Evolutionary conservation across 2,797 vertebrate species (phyloP).

Genomic region (Enteromius anoplus): DNA sequence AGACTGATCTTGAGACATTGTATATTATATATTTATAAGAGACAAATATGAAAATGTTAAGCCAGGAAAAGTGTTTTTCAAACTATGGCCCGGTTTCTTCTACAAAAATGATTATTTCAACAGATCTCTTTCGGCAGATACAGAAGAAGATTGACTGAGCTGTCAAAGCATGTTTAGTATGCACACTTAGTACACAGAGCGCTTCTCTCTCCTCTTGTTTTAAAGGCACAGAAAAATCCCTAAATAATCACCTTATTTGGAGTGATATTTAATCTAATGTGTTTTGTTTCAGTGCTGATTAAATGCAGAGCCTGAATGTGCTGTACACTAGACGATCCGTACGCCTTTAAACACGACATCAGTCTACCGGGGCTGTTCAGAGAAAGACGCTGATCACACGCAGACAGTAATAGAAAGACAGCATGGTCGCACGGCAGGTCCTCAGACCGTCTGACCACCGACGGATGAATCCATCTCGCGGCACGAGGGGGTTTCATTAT

Average conservation of each 20-base stretch:
- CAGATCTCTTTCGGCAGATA: neutral
- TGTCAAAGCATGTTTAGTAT: constrained; percentile 13
- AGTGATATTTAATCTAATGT: neutral
- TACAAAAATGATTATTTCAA: neutral
- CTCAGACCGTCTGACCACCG: constrained; percentile 24
- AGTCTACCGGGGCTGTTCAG: neutral
- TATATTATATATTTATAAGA: neutral
- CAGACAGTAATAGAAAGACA: constrained; percentile 39
- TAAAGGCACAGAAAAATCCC: neutral
- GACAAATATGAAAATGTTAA: neutral
- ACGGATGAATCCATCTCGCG: constrained; percentile 49
- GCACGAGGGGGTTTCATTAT: constrained; percentile 15
- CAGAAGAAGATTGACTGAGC: constrained; percentile 16
- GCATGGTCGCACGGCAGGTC: constrained; percentile 7
- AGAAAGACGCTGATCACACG: neutral
- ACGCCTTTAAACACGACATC: neutral
- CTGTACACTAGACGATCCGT: neutral
- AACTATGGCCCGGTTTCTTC: neutral
- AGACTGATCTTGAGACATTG: too few species aligned
- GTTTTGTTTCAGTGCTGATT: neutral
- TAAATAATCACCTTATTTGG: neutral
- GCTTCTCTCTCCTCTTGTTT: neutral
- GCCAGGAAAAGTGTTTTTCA: neutral
- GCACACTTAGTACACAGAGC: neutral
- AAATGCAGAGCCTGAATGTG: neutral